Percentiles rank a stretch among this genome's conserved stretches.
Conservation (phyloP, 2,888 invertebrate species). For the Synanthedon tipuliformis region DNA sequence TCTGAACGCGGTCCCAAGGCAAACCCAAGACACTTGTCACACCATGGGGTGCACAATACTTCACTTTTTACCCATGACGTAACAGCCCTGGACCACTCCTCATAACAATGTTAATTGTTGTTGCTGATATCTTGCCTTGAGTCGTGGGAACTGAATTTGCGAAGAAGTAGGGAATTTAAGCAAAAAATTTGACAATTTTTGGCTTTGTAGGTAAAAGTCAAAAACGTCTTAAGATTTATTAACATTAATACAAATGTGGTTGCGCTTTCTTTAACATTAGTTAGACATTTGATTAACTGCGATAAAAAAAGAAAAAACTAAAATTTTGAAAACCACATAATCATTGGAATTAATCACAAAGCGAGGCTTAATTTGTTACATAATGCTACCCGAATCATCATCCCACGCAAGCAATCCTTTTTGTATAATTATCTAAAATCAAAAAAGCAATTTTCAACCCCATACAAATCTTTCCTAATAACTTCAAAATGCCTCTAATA, state of each 20-base stretch:
- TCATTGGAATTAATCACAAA: not conserved
- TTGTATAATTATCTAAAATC: constrained; percentile 37
- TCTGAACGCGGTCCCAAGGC: not conserved
- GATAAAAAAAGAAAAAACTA: too few species aligned
- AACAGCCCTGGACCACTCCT: constrained; percentile 9
- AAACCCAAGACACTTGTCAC: constrained; percentile 41
- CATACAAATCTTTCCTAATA: constrained; percentile 51
- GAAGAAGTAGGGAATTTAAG: not conserved
- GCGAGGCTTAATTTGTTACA: not conserved
- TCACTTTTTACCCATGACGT: constrained; percentile 43
- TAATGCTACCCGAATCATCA: constrained; percentile 13
- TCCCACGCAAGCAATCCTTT: constrained; percentile 29
- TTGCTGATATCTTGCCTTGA: constrained; percentile 24
- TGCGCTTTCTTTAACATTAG: too few species aligned
- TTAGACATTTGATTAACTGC: too few species aligned
- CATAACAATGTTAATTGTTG: constrained; percentile 3
- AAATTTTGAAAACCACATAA: not conserved
- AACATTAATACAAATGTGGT: too few species aligned
- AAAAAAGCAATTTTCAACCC: constrained; percentile 35
- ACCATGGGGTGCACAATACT: constrained; percentile 31
- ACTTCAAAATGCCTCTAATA: constrained; percentile 61
- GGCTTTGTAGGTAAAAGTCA: too few species aligned
- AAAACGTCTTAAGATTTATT: too few species aligned
- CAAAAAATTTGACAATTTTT: too few species aligned
- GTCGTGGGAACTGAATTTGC: constrained; percentile 28